A percentile compares a stretch with the other conserved stretches of the same genome.
phyloP scores from a whole-genome alignment of 2,888 invertebrate species.

The Cryptophagus acutangulus region DNA sequence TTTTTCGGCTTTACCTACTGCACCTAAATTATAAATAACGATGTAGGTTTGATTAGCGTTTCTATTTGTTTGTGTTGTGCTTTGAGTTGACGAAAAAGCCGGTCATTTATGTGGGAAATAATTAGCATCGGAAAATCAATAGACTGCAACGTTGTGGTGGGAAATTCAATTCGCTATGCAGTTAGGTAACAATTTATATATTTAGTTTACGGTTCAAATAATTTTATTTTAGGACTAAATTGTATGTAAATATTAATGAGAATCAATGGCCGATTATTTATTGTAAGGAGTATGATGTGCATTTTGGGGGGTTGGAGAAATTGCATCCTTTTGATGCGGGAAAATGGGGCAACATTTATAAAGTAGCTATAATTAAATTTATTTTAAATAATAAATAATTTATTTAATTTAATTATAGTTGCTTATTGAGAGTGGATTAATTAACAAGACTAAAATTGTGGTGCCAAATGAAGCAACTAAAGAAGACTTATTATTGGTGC shows the following conservation, averaged over 20 bases:
- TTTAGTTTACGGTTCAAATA: constrained; percentile 1
- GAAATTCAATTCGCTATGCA: too few relatives aligned
- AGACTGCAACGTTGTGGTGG: too few relatives aligned
- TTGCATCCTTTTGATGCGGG: constrained; percentile 84
- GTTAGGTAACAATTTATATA: constrained; percentile 5
- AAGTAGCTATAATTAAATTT: constrained; percentile 47
- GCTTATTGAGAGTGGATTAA: constrained; percentile 57
- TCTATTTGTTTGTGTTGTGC: too few relatives aligned
- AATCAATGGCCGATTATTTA: constrained; percentile 77
- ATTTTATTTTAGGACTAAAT: constrained; percentile 18
- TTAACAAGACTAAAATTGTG: constrained; percentile 59
- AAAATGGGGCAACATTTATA: constrained; percentile 77
- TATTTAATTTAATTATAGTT: constrained; percentile 25
- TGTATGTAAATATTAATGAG: constrained; percentile 54
- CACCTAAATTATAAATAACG: too few relatives aligned
- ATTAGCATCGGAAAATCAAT: too few relatives aligned
- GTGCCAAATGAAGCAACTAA: constrained; percentile 67
- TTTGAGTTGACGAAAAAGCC: too few relatives aligned
- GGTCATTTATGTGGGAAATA: too few relatives aligned
- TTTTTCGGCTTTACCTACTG: too few relatives aligned
- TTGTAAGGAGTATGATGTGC: constrained; percentile 71
- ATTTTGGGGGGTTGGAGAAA: constrained; percentile 74
- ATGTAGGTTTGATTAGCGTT: too few relatives aligned
- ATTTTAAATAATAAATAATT: constrained; percentile 1
- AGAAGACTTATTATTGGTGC: constrained; percentile 69